phyloP scores from a whole-genome alignment of 2,888 invertebrate species.

The Hirtodrosophila histrioides region DNA sequence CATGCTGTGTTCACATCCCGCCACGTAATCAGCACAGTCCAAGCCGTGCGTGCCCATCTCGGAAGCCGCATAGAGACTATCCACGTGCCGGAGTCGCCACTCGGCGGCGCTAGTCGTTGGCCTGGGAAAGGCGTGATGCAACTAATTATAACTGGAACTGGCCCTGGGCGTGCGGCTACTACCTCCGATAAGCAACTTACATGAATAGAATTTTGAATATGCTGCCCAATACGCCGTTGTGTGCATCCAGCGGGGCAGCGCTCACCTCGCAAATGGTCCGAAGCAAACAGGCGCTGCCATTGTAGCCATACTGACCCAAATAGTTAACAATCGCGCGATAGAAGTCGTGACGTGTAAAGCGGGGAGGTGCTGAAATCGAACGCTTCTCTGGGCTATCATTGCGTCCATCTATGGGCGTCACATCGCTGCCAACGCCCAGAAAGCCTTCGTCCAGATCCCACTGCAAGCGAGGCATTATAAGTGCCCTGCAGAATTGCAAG shows the following conservation, averaged over 20 bases:
- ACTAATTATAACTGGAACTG: conserved; percentile 43
- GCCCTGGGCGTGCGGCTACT: conserved; percentile 2
- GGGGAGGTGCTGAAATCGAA: conserved; percentile 41
- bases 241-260: conserved; percentile 73
- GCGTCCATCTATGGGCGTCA: conserved; percentile 77
- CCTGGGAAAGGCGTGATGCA: conserved; percentile 55
- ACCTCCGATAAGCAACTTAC: conserved; percentile 85
- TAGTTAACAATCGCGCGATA: conserved; percentile 77
- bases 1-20: conserved; percentile 75
- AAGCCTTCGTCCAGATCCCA: conserved; percentile 79
- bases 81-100: conserved; percentile 53
- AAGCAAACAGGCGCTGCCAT: conserved; percentile 87
- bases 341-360: conserved; percentile 75
- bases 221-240: conserved; percentile 89
- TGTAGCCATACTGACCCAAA: conserved; percentile 78
- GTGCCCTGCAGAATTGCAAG: not conserved
- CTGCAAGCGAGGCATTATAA: conserved; percentile 43
- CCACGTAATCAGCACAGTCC: conserved; percentile 70
- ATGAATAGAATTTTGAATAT: conserved; percentile 88
- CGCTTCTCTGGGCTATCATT: conserved; percentile 46
- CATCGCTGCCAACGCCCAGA: conserved; percentile 76
- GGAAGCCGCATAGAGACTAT: conserved; percentile 69
- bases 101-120: conserved; percentile 79
- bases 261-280: conserved; percentile 89
- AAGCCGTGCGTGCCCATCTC: conserved; percentile 49